Evolutionary conservation across 2,888 invertebrate species (phyloP), one percentile per base, ranked within the genome.

Genomic region (Macrophya annulata): DNA sequence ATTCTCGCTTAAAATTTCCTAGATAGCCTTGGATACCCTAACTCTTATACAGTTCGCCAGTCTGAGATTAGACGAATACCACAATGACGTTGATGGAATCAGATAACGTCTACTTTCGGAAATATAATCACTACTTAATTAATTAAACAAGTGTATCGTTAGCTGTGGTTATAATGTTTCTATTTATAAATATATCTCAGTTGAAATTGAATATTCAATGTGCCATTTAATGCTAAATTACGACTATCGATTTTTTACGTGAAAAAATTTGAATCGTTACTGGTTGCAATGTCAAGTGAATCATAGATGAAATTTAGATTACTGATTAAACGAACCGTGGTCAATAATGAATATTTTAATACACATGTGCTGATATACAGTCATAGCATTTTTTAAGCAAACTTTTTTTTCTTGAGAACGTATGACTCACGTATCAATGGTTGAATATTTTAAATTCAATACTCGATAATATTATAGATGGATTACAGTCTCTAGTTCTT

Each of bases 261-360:
- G n/a, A 5, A n/a, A 25, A 55, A 59, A 79, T 25, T 59, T 37
- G 9, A 79, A 17, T 12, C 25, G 40, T 31, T 59, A 37, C 21
- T 6, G 37, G 40, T n/a, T 21, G 37, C 51, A 37, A 37, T 59
- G 37, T 25, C 21, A 10, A 55, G 48, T 79, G 79, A 79, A 59
- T 79, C 79, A 79, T 59, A 6, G 37, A 10, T 59, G 79, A 79
- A 59, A 79, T 79, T 55, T n/a, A 79, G 59, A 79, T 55, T 79
- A 59, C 55, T 45, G 0, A 37, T 79, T 51, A 31, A 55, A 10
- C 21, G 9, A 48, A 48, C 76, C 4, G 45, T 21, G 15, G n/a
- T 48, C 25, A 17, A 48, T 76, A 45, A 76, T 48, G 76, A 51
- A 79, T 79, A n/a, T 40, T 59, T 40, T 79, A 55, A 59, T 31